These are phyloP conservation scores for Baccha elongata DNA, from an alignment of 2,888 invertebrate species.

Conservation along the genomic window DNA sequence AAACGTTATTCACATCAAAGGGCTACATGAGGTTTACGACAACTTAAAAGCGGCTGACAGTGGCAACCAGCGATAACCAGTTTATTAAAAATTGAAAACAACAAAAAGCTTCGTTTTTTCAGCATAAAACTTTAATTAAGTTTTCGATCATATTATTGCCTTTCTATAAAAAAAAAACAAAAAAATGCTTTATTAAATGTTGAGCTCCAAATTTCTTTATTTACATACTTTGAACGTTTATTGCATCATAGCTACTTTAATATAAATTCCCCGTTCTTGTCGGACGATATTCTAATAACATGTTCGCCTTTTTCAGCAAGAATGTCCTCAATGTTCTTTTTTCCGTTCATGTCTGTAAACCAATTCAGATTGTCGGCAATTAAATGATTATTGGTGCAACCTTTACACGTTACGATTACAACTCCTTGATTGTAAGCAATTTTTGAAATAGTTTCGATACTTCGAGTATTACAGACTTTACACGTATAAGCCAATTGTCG, in stretches of 20 bases:
- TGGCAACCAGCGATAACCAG: too few relatives aligned
- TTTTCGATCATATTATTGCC: too few relatives aligned
- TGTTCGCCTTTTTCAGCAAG: conserved; percentile 93
- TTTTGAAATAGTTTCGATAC: conserved; percentile 92
- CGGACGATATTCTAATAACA: conserved; percentile 83
- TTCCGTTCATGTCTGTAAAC: conserved; percentile 91
- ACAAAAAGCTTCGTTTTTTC: too few relatives aligned
- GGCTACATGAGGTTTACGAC: too few relatives aligned
- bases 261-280: conserved; percentile 43
- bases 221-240: too few relatives aligned
- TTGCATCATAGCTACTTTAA: conserved; percentile 18
- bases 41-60: too few relatives aligned
- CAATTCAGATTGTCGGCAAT: conserved; percentile 98
- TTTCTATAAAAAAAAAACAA: too few relatives aligned
- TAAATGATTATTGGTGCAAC: conserved; percentile 94
- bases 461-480: conserved; percentile 91
- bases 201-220: too few relatives aligned
- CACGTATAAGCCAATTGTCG: conserved; percentile 92
- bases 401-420: conserved; percentile 94
- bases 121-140: too few relatives aligned
- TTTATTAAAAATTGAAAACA: too few relatives aligned
- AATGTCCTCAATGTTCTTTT: conserved; percentile 94
- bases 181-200: too few relatives aligned
- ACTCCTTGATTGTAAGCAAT: conserved; percentile 93
- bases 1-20: too few relatives aligned